Conservation (phyloP, 1,140 invertebrate genomes). For the Orchestia grillus region DNA sequence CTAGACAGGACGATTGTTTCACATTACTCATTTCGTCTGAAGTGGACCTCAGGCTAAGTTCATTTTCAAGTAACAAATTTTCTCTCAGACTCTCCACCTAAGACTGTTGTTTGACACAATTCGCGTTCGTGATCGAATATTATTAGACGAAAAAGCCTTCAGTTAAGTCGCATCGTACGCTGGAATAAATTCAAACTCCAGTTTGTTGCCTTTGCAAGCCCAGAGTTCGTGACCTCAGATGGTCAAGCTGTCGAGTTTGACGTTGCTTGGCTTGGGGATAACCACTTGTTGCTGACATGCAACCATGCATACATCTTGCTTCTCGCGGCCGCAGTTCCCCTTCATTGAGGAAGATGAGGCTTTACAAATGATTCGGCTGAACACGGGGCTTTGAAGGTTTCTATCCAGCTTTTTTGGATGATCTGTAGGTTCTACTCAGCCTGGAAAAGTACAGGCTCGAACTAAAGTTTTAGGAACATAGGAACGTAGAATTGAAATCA, state of each 20-base stretch:
- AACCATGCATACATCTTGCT: slow-evolving; percentile 48
- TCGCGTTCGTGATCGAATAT: neutral
- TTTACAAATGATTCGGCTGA: neutral
- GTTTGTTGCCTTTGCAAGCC: neutral
- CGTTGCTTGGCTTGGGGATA: neutral
- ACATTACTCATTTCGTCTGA: neutral
- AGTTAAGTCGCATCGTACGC: neutral
- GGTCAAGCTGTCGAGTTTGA: slow-evolving; percentile 43
- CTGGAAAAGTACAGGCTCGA: neutral
- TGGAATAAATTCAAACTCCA: neutral
- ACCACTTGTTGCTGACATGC: slow-evolving; percentile 53
- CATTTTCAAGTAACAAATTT: neutral
- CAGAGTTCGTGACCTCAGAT: slow-evolving; percentile 18
- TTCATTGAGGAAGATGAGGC: neutral
- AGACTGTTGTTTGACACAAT: neutral
- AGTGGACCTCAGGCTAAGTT: neutral
- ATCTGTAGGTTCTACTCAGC: neutral
- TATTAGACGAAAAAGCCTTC: neutral
- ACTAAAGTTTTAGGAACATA: neutral
- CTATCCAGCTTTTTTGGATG: neutral
- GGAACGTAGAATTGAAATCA: neutral
- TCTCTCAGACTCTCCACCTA: neutral
- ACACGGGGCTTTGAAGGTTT: neutral
- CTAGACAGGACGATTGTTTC: neutral
- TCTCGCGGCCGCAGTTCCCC: neutral